Evolutionary conservation across 2,113 vertebrate genomes (phyloP), one percentile per base, ranked within the genome.

Genomic region (Meriones unguiculatus): DNA sequence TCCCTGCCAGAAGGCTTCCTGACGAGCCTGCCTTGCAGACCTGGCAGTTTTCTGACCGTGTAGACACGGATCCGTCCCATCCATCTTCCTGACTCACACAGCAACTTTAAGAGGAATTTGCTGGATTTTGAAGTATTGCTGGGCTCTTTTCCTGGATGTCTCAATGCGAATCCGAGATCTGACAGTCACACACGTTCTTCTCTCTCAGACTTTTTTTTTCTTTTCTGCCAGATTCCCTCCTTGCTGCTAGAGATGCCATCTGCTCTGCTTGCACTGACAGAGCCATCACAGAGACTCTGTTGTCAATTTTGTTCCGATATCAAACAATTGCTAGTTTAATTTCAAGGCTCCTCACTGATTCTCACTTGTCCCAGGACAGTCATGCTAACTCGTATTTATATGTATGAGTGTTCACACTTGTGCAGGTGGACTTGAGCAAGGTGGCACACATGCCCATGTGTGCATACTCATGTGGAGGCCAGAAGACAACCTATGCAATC

Each of bases 1-100:
- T 96, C 87, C 94, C 94, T 54, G 64, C 91, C 73, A 59, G 90
- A 93, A 96, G 89, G 52, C 65, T 97, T 91, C 84, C 87, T 90
- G 84, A 85, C 50, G 65, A 88, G 80, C 85, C 41, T 20, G 41
- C 94, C 90, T 87, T 95, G 85, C 88, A 57, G 81, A 92, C 75
- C 14, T 86, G 87, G 65, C 92, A 92, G 90, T 96, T 97, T 93
- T 95, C 84, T 93, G 84, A 90, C 82, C 57, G 3, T 77, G 35
- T 69, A 95, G 84, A 87, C 59, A 54, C 15, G 87, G 89, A 88
- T 94, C 77, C 84, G 88, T 50, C 65, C 64, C 80, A 87, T 89
- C 70, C 30, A 72, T 85, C 95, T 91, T 95, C 85, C 65, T 14
- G 82, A 46, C 78, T 85, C 92, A 93, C 69, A 46, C 11, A 70